A percentile compares a stretch with the other conserved stretches of the same genome.
Evolutionary conservation across 2,888 invertebrate species (phyloP).

Genomic region (Polymixis flavicincta): DNA sequence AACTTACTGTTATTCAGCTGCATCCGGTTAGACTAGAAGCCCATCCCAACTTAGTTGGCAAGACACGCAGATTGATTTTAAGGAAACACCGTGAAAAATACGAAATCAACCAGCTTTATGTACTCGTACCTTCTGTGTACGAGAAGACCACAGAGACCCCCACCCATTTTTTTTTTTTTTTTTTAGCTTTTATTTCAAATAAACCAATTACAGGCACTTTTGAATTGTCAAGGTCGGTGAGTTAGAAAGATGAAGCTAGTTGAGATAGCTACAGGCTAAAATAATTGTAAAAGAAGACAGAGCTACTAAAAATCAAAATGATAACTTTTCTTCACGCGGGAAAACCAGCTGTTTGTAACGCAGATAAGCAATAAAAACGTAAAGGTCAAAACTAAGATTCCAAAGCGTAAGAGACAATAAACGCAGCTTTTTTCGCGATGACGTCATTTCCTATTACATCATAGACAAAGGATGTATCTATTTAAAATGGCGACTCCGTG

Average conservation of each 20-base stretch:
- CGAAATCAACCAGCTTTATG: too few species aligned
- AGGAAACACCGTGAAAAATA: not conserved
- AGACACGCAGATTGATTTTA: not conserved
- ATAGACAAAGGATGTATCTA: conserved; percentile 58
- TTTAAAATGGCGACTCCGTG: conserved; percentile 56
- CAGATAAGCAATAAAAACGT: conserved; percentile 16
- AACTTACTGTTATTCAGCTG: too few species aligned
- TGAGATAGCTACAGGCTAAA: not conserved
- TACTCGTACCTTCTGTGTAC: too few species aligned
- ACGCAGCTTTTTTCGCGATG: conserved; percentile 62
- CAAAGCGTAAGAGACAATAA: conserved; percentile 53
- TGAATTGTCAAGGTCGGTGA: too few species aligned
- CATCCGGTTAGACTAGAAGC: not conserved
- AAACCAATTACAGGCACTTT: too few species aligned
- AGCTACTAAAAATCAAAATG: conserved; percentile 7
- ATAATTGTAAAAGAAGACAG: not conserved
- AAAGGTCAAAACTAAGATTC: conserved; percentile 56
- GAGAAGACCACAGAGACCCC: too few species aligned
- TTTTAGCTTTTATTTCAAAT: too few species aligned
- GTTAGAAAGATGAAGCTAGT: too few species aligned
- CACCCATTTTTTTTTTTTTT: too few species aligned
- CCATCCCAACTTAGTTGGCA: not conserved
- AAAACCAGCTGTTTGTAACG: conserved; percentile 16
- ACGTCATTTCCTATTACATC: conserved; percentile 67
- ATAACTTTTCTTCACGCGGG: not conserved